These are phyloP conservation scores for Aspidiotus destructor DNA, from an alignment of 2,888 invertebrate species.

Conservation along the genomic window DNA sequence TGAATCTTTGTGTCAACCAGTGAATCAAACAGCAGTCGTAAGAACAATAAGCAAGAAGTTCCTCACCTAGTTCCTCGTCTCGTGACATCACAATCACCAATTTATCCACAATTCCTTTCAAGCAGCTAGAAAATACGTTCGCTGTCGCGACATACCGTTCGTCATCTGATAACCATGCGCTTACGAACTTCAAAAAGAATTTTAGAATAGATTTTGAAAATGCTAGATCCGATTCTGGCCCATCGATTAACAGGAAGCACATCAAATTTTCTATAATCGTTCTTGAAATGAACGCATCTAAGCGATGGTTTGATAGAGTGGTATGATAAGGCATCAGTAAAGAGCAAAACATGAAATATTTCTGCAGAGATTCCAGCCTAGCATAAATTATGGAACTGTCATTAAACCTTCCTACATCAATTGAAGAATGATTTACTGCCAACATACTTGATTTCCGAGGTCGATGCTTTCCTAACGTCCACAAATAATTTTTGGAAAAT, in stretches of 20 bases:
- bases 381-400: background rate
- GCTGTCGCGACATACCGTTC: background rate
- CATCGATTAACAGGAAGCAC: constrained; percentile 9
- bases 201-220: constrained; percentile 6
- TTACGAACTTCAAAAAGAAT: constrained; percentile 11
- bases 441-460: constrained; percentile 35
- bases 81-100: background rate
- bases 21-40: too few relatives aligned
- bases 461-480: constrained; percentile 34
- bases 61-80: constrained; percentile 6
- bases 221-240: background rate
- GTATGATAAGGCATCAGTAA: constrained; percentile 8
- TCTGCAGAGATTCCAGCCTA: constrained; percentile 18
- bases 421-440: background rate
- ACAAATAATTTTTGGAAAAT: constrained; percentile 41
- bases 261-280: constrained; percentile 9
- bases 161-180: constrained; percentile 7
- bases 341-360: constrained; percentile 9
- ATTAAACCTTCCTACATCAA: background rate
- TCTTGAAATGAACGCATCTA: constrained; percentile 5
- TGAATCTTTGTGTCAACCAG: too few relatives aligned
- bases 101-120: constrained; percentile 1
- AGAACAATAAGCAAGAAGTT: background rate
- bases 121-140: background rate
- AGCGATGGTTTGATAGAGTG: background rate